Evolutionary conservation across 2,113 vertebrate genomes (phyloP).

Genomic region (Geothlypis trichas): DNA sequence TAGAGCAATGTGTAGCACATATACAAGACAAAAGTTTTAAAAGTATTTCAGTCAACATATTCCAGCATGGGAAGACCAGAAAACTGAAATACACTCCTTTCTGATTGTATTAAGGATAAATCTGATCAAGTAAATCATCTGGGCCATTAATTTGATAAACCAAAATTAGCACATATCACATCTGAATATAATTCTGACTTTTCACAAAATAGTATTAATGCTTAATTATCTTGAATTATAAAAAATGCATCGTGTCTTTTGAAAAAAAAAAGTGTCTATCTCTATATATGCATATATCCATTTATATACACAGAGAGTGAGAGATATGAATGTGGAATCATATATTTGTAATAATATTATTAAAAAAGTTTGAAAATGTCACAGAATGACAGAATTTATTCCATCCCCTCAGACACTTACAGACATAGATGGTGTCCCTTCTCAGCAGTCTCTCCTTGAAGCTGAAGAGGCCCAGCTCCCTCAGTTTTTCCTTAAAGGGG

Average conservation of each 20-base stretch:
- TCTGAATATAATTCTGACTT: not conserved
- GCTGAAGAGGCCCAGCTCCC: not conserved
- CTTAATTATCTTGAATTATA: not conserved
- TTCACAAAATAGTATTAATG: not conserved
- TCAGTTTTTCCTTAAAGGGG: not conserved
- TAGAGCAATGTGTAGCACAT: not conserved
- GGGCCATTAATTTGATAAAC: not conserved
- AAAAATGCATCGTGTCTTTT: not conserved
- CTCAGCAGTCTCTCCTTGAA: fast-evolving
- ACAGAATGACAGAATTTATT: not conserved
- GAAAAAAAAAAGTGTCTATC: not conserved
- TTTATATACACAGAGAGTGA: not conserved
- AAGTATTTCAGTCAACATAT: not conserved
- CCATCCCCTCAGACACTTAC: not conserved
- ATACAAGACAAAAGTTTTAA: not conserved
- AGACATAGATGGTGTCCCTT: too few species aligned
- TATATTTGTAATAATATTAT: not conserved
- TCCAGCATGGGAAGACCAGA: not conserved
- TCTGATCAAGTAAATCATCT: not conserved
- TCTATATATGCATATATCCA: not conserved
- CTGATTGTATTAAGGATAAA: not conserved
- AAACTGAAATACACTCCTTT: not conserved
- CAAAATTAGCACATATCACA: not conserved
- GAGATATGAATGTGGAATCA: not conserved
- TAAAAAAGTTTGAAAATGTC: not conserved